A percentile compares a stretch with the other conserved stretches of the same genome.
phyloP scores from a whole-genome alignment of 2,797 vertebrate species.

The Tamandua tetradactyla region DNA sequence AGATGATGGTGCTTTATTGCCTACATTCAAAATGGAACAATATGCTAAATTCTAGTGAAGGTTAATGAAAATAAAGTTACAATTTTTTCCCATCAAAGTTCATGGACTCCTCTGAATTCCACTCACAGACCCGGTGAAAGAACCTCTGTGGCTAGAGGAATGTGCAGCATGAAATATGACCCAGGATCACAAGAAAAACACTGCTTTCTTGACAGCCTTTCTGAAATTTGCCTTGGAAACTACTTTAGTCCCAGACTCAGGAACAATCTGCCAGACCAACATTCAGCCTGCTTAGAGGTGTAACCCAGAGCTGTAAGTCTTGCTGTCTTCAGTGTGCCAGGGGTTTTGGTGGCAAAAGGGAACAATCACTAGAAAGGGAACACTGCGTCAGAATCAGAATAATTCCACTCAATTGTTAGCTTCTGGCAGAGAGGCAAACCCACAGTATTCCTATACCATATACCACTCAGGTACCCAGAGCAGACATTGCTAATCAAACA shows the following conservation, averaged over 20 bases:
- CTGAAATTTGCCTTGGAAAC: neutral
- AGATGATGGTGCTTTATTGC: neutral
- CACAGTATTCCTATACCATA: rapidly evolving
- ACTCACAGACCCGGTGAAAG: neutral
- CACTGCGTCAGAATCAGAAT: neutral
- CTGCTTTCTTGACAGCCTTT: neutral
- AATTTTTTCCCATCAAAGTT: neutral
- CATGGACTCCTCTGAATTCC: neutral
- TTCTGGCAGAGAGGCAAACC: neutral
- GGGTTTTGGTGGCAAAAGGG: neutral
- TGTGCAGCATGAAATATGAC: neutral
- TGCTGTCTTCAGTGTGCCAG: neutral
- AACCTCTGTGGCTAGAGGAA: neutral
- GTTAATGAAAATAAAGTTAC: neutral
- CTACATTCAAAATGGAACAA: neutral
- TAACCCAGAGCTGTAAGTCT: neutral
- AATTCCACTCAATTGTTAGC: neutral
- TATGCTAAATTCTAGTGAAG: neutral
- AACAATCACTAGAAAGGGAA: neutral
- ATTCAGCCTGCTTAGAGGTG: neutral
- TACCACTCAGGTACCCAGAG: neutral
- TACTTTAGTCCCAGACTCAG: neutral
- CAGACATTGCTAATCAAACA: neutral
- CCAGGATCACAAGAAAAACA: neutral
- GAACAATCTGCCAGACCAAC: neutral